A percentile compares a stretch with the other conserved stretches of the same genome.
phyloP scores from a whole-genome alignment of 2,888 invertebrate species.

The Pollenia labialis region DNA sequence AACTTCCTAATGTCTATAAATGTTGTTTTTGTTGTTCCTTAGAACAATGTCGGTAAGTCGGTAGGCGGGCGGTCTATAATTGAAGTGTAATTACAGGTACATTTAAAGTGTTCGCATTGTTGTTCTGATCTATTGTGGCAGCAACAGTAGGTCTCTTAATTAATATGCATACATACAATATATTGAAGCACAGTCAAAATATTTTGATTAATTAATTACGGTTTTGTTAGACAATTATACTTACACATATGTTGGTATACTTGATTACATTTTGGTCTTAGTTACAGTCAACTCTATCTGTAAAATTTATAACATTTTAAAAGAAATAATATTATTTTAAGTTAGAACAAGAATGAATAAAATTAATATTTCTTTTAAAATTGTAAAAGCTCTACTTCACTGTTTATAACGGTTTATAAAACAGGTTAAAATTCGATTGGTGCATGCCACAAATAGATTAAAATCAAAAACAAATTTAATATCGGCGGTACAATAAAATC shows the following conservation, averaged over 20 bases:
- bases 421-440: not conserved
- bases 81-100: conserved; percentile 45
- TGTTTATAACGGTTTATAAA: not conserved
- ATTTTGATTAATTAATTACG: conserved; percentile 23
- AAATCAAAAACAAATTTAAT: not conserved
- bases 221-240: conserved; percentile 19
- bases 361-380: no score
- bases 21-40: not conserved
- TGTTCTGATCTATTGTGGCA: not conserved
- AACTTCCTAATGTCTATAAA: conserved; percentile 21
- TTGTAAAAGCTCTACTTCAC: not conserved
- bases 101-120: not conserved
- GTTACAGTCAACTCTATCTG: not conserved
- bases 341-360: no score
- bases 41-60: not conserved
- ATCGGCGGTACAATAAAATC: no score
- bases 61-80: conserved; percentile 3
- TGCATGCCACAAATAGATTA: not conserved
- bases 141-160: not conserved
- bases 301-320: no score
- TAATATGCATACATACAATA: not conserved
- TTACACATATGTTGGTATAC: no score
- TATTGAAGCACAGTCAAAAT: conserved; percentile 14
- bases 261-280: not conserved
- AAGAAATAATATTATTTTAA: no score